phyloP scores from a whole-genome alignment of 2,113 vertebrate species.

The Hipposideros armiger region DNA sequence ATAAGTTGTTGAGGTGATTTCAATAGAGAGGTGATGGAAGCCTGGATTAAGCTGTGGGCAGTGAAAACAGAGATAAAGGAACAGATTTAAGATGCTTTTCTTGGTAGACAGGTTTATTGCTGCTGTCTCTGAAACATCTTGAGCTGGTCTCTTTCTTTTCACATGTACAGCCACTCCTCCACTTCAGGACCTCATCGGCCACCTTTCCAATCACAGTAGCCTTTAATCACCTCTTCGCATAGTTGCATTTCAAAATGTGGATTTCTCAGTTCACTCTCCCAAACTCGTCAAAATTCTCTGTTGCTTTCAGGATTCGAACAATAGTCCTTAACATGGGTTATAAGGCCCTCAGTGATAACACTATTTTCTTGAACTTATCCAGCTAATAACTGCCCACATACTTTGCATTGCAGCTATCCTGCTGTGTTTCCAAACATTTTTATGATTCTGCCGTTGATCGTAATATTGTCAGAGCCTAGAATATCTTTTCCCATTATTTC shows the following conservation, averaged over 20 bases:
- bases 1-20: background rate
- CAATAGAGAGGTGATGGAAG: background rate
- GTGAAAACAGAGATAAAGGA: background rate
- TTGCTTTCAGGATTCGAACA: background rate
- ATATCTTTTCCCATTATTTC: background rate
- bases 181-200: too few relatives aligned
- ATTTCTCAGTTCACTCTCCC: background rate
- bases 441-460: background rate
- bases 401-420: background rate
- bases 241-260: background rate
- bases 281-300: background rate
- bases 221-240: background rate
- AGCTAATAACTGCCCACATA: background rate
- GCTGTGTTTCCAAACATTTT: background rate
- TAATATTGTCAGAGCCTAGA: background rate
- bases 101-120: background rate
- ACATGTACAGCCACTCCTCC: rapidly evolving
- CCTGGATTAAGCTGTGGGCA: background rate
- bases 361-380: background rate
- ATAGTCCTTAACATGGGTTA: background rate
- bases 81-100: background rate
- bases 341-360: background rate
- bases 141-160: background rate
- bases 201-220: background rate
- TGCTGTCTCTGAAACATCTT: background rate